A percentile compares a stretch with the other conserved stretches of the same genome.
Conservation (phyloP, 2,888 invertebrate genomes). For the Amiota minor region DNA sequence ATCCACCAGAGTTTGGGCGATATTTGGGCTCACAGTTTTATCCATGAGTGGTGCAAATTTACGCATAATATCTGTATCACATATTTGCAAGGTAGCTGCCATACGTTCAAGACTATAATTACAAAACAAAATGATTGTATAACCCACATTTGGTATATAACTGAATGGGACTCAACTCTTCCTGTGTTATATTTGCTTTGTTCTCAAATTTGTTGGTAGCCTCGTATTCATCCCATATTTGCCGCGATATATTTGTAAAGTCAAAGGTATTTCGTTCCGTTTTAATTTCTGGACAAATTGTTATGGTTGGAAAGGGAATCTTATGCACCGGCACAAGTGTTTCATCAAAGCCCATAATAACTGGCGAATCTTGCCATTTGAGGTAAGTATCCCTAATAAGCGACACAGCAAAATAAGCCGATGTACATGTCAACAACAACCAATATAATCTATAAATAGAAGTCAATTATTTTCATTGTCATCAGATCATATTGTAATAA, state of each 20-base stretch:
- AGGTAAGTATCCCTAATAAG: conserved; percentile 67
- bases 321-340: conserved; percentile 68
- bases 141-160: background rate
- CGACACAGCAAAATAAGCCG: conserved; percentile 65
- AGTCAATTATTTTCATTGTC: background rate
- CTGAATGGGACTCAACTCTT: conserved; percentile 53
- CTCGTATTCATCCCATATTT: conserved; percentile 54
- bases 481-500: background rate
- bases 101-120: conserved; percentile 57
- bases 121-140: too few species aligned
- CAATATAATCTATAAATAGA: conserved; percentile 61
- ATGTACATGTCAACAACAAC: conserved; percentile 64
- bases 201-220: conserved; percentile 41
- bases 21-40: conserved; percentile 40
- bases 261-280: conserved; percentile 66
- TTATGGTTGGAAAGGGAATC: conserved; percentile 70
- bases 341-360: conserved; percentile 70
- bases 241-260: conserved; percentile 58
- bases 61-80: conserved; percentile 64
- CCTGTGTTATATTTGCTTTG: conserved; percentile 41
- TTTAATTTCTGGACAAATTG: conserved; percentile 72
- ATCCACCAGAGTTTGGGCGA: conserved; percentile 61
- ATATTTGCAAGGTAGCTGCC: conserved; percentile 69
- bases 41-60: conserved; percentile 58
- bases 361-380: conserved; percentile 69